phyloP scores from a whole-genome alignment of 2,888 invertebrate species.

The Polylopha cassiicola region DNA sequence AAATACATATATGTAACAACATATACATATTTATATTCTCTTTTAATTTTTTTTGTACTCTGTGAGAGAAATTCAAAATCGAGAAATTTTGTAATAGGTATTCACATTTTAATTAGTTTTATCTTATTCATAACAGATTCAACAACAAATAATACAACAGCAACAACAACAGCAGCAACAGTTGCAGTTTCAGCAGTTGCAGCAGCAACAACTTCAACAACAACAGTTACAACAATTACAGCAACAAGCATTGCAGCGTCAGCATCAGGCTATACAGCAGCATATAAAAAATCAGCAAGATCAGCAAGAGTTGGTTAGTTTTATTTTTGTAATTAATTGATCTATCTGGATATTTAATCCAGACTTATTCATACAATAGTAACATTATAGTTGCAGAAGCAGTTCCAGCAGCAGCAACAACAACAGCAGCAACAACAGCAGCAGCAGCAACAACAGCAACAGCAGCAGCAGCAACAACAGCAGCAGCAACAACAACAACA shows the following conservation, averaged over 20 bases:
- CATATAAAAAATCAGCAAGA: slow-evolving; percentile 77
- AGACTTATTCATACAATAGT: too few species aligned
- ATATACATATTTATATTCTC: too few species aligned
- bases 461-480: slow-evolving; percentile 62
- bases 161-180: slow-evolving; percentile 46
- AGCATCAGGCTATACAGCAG: slow-evolving; percentile 78
- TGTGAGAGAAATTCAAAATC: slow-evolving; percentile 12
- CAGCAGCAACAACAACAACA: slow-evolving; percentile 50
- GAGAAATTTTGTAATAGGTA: slow-evolving; percentile 9
- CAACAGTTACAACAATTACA: slow-evolving; percentile 52
- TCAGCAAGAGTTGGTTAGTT: slow-evolving; percentile 63
- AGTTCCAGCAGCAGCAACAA: slow-evolving; percentile 44
- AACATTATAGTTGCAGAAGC: slow-evolving; percentile 52
- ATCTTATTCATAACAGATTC: slow-evolving; percentile 40
- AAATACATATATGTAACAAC: too few species aligned
- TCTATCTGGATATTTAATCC: too few species aligned
- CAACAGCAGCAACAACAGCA: slow-evolving; percentile 52
- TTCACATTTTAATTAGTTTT: neutral
- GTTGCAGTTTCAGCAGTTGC: slow-evolving; percentile 49
- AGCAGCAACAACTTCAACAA: slow-evolving; percentile 51
- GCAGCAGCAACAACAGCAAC: slow-evolving; percentile 57
- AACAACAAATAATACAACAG: slow-evolving; percentile 64
- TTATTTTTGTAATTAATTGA: slow-evolving; percentile 15
- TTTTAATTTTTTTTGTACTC: slow-evolving; percentile 1
- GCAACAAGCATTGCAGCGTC: slow-evolving; percentile 58